Evolutionary conservation across 2,888 invertebrate genomes (phyloP).

Genomic region (Dynastes tityus): DNA sequence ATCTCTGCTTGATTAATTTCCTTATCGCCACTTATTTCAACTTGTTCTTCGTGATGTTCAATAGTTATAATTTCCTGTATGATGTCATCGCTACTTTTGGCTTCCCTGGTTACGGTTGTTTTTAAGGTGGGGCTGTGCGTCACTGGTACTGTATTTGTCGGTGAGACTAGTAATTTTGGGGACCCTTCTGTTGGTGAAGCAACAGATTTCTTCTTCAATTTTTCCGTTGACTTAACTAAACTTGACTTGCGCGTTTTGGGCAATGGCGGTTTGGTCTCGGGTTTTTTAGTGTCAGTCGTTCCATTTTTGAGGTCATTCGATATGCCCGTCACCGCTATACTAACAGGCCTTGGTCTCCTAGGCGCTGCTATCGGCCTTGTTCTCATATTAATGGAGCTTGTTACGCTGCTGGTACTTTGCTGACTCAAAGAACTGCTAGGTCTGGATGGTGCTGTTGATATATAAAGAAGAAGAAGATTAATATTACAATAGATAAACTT

Average conservation of each 20-base stretch:
- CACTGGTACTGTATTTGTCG: constrained; percentile 50
- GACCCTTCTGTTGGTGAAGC: constrained; percentile 59
- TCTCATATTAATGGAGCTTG: constrained; percentile 74
- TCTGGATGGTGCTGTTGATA: constrained; percentile 78
- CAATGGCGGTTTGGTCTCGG: constrained; percentile 72
- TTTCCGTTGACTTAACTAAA: constrained; percentile 60
- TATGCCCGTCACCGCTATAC: constrained; percentile 89
- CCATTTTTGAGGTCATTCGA: constrained; percentile 68
- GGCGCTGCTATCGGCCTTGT: constrained; percentile 76
- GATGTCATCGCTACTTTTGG: constrained; percentile 25
- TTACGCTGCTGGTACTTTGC: constrained; percentile 77
- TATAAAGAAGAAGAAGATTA: constrained; percentile 6
- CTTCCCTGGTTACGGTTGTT: constrained; percentile 38
- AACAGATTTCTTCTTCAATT: constrained; percentile 55
- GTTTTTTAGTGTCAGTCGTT: constrained; percentile 59
- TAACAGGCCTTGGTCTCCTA: constrained; percentile 84
- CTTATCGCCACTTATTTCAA: constrained; percentile 34
- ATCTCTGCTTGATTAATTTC: background rate
- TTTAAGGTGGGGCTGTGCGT: constrained; percentile 42
- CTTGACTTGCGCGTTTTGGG: constrained; percentile 69
- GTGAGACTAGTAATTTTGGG: constrained; percentile 57
- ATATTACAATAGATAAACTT: background rate
- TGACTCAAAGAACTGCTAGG: constrained; percentile 91
- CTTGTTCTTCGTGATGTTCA: constrained; percentile 28
- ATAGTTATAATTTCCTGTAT: constrained; percentile 9